Evolutionary conservation across 2,113 vertebrate species (phyloP).

Genomic region (Pygoscelis adeliae): DNA sequence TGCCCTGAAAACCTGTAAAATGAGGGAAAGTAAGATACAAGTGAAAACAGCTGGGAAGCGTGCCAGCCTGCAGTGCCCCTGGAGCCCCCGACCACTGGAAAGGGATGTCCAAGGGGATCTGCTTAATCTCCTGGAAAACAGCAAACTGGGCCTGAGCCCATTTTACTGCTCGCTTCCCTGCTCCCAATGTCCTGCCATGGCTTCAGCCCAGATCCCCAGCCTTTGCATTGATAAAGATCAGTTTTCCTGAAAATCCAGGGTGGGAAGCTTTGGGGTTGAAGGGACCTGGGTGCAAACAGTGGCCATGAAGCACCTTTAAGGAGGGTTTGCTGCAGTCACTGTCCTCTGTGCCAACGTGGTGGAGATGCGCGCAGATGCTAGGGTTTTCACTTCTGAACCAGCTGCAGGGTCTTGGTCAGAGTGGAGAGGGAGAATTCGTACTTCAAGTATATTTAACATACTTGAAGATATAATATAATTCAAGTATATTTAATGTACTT

Average conservation of each 20-base stretch:
- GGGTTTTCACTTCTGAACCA: neutral
- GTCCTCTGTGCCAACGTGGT: accelerated
- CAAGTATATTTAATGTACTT: too few relatives aligned
- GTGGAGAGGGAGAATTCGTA: neutral
- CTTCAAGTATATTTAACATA: neutral
- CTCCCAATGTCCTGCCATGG: neutral
- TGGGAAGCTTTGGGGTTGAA: neutral
- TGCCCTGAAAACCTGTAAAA: neutral
- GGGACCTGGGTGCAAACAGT: neutral
- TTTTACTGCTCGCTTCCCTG: neutral
- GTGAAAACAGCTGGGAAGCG: neutral
- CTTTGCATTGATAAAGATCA: neutral
- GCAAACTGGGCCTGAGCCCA: neutral
- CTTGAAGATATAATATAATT: too few relatives aligned
- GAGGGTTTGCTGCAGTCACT: neutral
- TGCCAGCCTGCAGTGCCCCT: neutral
- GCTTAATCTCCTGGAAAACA: neutral
- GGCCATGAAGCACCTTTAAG: neutral
- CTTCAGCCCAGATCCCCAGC: neutral
- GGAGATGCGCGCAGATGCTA: neutral
- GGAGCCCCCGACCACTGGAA: neutral
- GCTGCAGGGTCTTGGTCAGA: neutral
- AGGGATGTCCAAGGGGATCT: neutral
- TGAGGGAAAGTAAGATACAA: neutral
- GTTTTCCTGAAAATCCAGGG: neutral